Evolutionary conservation across 2,113 vertebrate genomes (phyloP), one percentile per base, ranked within the genome.

Genomic region (Equus quagga): DNA sequence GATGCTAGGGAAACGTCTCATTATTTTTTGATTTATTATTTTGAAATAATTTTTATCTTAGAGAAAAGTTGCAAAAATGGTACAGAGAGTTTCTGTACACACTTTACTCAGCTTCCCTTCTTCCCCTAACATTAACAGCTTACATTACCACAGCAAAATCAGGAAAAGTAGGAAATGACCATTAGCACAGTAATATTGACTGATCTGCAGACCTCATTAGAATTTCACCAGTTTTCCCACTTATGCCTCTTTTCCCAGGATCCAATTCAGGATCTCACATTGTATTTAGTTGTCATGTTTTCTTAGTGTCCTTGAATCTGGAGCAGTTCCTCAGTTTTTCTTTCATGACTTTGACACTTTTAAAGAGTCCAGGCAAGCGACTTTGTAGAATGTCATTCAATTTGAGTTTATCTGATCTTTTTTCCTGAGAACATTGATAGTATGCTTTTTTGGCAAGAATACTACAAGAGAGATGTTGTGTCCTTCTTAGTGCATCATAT

Each of bases 21-120:
- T 28, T 78, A 49, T 80, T 33, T 92, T 90, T 94, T 78, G 8
- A 44, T 56, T 92, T 91, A 54, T 88, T 94, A 79, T 62, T 83
- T 91, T 91, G 56, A 64, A 80, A 90, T 81, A 51, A 86, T 36
- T 91, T 91, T 83, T 69, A 28, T 93, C 84, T 69, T 73, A 64
- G 21, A 91, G 41, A 81, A 84, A 95, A 54, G 5, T 79, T 84
- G 41, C 36, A 89, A 70, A 80, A 67, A 65, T 54, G 58, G 15
- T 46, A 49, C 33, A 49, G 31, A 95, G 49, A 69, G n/a, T 85
- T 81, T 82, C 69, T 94, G 10, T 73, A 46, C 33, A 72, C 13
- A 65, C 18, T 81, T 69, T 41, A 28, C 54, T 36, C 17, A 51
- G 33, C 28, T n/a, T 73, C 10, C 8, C 19, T 36, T 49, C 28